A percentile compares a stretch with the other conserved stretches of the same genome.
Conservation (phyloP, 2,797 vertebrate species). For the Myripristis murdjan region DNA sequence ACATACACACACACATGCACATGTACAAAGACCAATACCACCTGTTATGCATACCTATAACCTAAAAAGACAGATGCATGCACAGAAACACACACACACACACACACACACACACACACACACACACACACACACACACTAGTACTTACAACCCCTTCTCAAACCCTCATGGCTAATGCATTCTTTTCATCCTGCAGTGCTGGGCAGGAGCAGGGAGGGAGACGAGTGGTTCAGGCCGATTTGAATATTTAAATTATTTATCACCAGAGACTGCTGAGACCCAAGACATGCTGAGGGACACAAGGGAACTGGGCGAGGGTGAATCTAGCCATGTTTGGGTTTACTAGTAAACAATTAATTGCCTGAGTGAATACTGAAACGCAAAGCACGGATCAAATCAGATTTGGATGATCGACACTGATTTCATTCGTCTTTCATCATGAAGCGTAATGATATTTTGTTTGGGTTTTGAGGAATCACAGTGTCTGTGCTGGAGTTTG, state of each 20-base stretch:
- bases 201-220: constrained; percentile 54
- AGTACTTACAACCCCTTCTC: constrained; percentile 20
- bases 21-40: constrained; percentile 33
- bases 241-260: constrained; percentile 85
- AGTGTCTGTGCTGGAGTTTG: not conserved
- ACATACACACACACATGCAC: constrained; percentile 9
- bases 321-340: constrained; percentile 42
- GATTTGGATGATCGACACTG: not conserved
- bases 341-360: constrained; percentile 29
- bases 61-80: not conserved
- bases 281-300: constrained; percentile 36
- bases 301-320: constrained; percentile 39
- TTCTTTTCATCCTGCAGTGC: constrained; percentile 72
- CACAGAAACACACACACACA: constrained; percentile 5
- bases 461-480: not conserved
- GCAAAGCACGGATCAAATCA: not conserved
- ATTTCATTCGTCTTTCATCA: constrained; percentile 4
- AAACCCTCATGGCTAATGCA: constrained; percentile 59
- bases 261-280: constrained; percentile 57
- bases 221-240: constrained; percentile 68
- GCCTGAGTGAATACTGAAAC: constrained; percentile 5
- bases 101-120: constrained; percentile 24
- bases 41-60: constrained; percentile 39
- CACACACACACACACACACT: constrained; percentile 15
- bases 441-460: constrained; percentile 3